Percentiles rank a stretch among this genome's conserved stretches.
phyloP scores from a whole-genome alignment of 2,113 vertebrate genomes.

The Calidris pygmaea region DNA sequence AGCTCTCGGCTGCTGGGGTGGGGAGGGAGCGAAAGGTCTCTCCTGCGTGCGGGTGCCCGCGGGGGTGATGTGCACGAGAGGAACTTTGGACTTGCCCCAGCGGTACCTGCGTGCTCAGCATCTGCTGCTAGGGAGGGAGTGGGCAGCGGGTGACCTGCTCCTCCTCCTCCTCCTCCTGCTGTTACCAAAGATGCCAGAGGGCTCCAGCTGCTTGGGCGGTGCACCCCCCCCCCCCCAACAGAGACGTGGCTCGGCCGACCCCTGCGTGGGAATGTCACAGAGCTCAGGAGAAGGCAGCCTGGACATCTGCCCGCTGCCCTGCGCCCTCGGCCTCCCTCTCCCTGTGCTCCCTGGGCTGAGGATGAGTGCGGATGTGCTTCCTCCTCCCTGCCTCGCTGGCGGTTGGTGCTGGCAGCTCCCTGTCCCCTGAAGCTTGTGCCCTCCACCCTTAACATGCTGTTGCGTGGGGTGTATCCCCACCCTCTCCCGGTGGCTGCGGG shows the following conservation, averaged over 20 bases:
- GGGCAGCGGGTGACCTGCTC: not conserved
- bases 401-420: not conserved
- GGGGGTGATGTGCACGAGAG: not conserved
- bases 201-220: not conserved
- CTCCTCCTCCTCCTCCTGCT: not conserved
- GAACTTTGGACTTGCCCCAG: not conserved
- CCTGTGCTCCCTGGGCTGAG: not conserved
- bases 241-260: fast-evolving
- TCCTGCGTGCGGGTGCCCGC: not conserved
- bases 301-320: fast-evolving
- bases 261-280: fast-evolving
- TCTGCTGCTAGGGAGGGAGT: not conserved
- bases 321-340: not conserved
- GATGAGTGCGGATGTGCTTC: not conserved
- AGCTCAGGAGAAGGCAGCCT: not conserved
- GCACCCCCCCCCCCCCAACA: fast-evolving
- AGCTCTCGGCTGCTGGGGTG: not conserved
- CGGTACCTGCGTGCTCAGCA: not conserved
- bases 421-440: not conserved
- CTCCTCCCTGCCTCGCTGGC: not conserved
- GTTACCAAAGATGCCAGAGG: not conserved
- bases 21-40: not conserved
- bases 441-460: not conserved
- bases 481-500: fast-evolving
- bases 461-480: fast-evolving